phyloP scores from a whole-genome alignment of 35 echinoderm and acorn worm genomes.

The Heliocidaris tuberculata region DNA sequence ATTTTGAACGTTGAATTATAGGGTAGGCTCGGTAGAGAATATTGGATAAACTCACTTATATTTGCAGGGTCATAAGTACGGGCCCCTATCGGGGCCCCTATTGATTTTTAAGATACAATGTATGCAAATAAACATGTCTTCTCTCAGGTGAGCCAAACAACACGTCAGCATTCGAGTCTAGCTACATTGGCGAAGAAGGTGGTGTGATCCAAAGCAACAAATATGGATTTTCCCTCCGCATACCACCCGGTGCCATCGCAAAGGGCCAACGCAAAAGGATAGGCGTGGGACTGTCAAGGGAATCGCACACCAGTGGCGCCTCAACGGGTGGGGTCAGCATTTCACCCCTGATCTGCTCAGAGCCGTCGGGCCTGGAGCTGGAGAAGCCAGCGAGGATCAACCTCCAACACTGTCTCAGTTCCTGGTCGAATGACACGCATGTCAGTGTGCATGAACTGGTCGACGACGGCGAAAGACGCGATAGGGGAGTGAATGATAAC shows the following conservation, averaged over 20 bases:
- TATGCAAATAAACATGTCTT: background rate
- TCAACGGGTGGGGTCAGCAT: background rate
- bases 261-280: slow-evolving; percentile 6
- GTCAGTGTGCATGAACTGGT: background rate
- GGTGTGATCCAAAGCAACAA: slow-evolving; percentile 7
- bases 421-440: slow-evolving; percentile 6
- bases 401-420: background rate
- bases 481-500: background rate
- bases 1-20: too few relatives aligned
- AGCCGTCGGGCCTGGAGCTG: background rate
- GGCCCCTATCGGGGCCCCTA: too few relatives aligned
- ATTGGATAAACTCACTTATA: too few relatives aligned
- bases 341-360: background rate
- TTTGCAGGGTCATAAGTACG: too few relatives aligned
- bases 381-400: background rate
- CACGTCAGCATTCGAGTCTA: background rate
- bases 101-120: too few relatives aligned
- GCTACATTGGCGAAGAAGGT: background rate
- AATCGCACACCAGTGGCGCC: background rate
- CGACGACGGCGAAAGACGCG: background rate
- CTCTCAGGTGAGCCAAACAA: background rate
- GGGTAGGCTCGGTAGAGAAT: too few relatives aligned
- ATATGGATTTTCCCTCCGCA: slow-evolving; percentile 1
- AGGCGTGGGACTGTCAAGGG: background rate
- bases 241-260: slow-evolving; percentile 17